Base-by-base conservation (phyloP, 2,797 vertebrate genomes). In the Peromyscus aztecus region DNA sequence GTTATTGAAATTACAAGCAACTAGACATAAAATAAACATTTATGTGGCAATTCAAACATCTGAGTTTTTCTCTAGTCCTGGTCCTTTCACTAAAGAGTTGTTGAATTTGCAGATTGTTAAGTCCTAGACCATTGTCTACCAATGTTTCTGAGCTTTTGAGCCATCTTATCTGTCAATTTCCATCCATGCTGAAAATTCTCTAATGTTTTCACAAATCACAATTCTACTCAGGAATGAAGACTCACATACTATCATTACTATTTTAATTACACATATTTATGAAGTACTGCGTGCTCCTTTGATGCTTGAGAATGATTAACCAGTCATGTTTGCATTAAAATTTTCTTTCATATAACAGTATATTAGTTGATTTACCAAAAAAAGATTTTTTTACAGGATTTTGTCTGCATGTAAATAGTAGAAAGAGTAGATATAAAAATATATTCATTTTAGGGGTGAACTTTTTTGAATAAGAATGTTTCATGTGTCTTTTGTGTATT, bases 1-100 rank as follows among this genome's bases (percentile, higher is more conserved):
- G 75, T 82, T 88, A n/a, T 1, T 59, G n/a, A 88, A 96, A 91
- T 90, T 69, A 63, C 16, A 92, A 77, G 71, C 16, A 87, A 85
- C 21, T 4, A 9, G n/a, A 40, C 9, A 14, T 29, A 89, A 23
- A 85, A 87, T 63, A 65, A 82, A 37, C 21, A 40, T 67, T 80
- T 46, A 31, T 55, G 46, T 9, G 40, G 2, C 43, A 92, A 34
- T 65, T 76, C 16, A 29, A 73, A 59, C 37, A 37, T 90, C 6
- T 55, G 23, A 11, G 21, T 13, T 67, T 23, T 73, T 84, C 94
- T 46, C 21, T 34, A 91, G 78, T 29, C 31, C 11, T 52, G 37
- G 57, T 71, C 57, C 21, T 78, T 2, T 88, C 34, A 71, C 65
- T 92, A 77, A 87, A 19, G 89, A 83, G 85, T 59, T 37, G 67